These are phyloP conservation scores for Engystomops pustulosus DNA, from an alignment of 2,113 vertebrate genomes.

Conservation along the genomic window DNA sequence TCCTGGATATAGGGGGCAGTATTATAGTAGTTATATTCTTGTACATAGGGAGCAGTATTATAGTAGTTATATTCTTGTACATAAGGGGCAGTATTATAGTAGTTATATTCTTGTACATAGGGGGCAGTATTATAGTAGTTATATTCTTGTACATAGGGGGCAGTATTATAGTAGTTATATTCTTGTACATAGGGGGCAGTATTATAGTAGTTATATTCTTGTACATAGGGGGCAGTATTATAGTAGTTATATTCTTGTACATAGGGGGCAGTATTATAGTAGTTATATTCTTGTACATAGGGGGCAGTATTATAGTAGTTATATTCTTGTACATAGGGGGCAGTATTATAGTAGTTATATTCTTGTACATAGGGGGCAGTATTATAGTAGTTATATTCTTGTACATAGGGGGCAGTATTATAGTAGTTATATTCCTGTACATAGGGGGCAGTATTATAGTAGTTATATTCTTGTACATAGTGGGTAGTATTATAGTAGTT, in stretches of 20 bases:
- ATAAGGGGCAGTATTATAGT: neutral
- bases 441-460: neutral
- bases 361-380: conserved; percentile 5
- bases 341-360: conserved; percentile 25
- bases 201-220: conserved; percentile 6
- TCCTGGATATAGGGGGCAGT: no score
- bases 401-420: conserved; percentile 18
- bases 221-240: neutral
- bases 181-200: neutral
- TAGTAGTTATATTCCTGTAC: neutral
- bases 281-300: neutral
- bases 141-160: neutral
- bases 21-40: no score
- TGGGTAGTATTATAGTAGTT: neutral
- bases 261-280: neutral
- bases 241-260: neutral
- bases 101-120: neutral
- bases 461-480: neutral
- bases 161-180: neutral
- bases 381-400: conserved; percentile 25
- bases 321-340: neutral
- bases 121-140: neutral
- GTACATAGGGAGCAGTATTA: no score
- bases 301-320: neutral
- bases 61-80: no score